Conservation (phyloP, 2,113 vertebrate genomes). For the Parotia lawesii region DNA sequence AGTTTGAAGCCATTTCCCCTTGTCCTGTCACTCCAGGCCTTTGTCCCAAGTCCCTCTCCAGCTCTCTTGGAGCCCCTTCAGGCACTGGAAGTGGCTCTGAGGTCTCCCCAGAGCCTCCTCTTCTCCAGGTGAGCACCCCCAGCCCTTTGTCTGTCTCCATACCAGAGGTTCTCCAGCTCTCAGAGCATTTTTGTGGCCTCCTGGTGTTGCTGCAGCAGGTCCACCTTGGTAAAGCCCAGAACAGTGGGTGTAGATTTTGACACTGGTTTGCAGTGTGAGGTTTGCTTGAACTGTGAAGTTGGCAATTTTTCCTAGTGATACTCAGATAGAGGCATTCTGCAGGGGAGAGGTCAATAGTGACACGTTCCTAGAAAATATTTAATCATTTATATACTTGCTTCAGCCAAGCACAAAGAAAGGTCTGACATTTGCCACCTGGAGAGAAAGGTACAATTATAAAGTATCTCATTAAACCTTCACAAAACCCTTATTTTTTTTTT, state of each 20-base stretch:
- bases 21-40: background rate
- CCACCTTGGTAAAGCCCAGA: background rate
- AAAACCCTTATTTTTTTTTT: background rate
- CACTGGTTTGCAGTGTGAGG: background rate
- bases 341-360: background rate
- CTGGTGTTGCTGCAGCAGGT: background rate
- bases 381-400: background rate
- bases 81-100: background rate
- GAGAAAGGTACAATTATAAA: background rate
- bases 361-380: background rate
- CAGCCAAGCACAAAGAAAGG: background rate
- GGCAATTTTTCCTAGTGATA: background rate
- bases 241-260: background rate
- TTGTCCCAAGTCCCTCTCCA: background rate
- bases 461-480: background rate
- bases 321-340: background rate
- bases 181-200: background rate
- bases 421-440: background rate
- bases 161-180: background rate
- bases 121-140: background rate
- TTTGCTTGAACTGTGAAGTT: background rate
- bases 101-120: background rate
- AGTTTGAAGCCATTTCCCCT: rapidly evolving
- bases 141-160: background rate
- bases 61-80: background rate